Evolutionary conservation across 2,797 vertebrate species (phyloP).

Genomic region (Gymnopithys bicolor): DNA sequence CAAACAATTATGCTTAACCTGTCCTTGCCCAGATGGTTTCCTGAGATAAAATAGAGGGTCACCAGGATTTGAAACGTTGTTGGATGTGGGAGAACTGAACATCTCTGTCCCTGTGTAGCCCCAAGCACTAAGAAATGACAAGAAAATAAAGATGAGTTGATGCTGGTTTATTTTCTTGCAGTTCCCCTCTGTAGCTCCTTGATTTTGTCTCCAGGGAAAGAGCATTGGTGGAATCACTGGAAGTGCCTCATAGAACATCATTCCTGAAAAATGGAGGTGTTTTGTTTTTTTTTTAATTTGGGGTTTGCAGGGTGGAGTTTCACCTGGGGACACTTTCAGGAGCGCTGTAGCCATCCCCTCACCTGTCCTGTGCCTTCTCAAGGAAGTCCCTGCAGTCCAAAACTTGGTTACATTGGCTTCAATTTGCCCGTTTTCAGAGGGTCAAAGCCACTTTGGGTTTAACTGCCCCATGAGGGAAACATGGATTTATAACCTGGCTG

Average conservation of each 20-base stretch:
- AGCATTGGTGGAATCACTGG: accelerated
- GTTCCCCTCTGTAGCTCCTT: background rate
- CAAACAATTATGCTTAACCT: slow-evolving; percentile 4
- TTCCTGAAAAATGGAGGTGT: background rate
- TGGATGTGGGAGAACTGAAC: background rate
- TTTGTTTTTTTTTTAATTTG: background rate
- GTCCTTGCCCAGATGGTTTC: slow-evolving; percentile 15
- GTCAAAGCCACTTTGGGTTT: background rate
- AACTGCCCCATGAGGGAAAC: accelerated
- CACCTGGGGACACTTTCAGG: accelerated
- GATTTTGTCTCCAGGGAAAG: background rate
- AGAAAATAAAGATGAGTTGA: background rate
- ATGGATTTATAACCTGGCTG: background rate
- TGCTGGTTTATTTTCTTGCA: background rate
- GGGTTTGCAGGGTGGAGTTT: background rate
- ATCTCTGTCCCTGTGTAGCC: background rate
- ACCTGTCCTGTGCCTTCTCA: background rate
- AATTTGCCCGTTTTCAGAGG: background rate
- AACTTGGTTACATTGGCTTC: background rate
- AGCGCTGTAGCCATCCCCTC: background rate
- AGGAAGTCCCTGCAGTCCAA: accelerated
- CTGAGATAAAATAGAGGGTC: background rate
- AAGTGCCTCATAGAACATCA: background rate
- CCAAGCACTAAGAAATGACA: background rate
- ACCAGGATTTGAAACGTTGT: background rate